Conservation (phyloP, 2,113 vertebrate genomes). For the Tamias sibiricus region DNA sequence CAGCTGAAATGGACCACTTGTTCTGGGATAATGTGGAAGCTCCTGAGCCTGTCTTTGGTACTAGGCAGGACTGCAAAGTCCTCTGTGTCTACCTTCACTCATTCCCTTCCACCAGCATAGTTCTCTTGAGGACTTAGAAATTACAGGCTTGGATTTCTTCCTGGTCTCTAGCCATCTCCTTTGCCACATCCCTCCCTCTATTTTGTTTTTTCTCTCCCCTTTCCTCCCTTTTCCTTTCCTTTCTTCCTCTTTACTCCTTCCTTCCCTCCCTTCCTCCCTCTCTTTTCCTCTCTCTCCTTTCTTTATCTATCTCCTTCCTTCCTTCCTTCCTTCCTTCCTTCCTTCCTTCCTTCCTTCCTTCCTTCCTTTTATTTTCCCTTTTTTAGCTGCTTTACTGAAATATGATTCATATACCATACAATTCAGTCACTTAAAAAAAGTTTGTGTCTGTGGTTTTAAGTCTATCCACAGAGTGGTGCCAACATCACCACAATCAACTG, state of each 20-base stretch:
- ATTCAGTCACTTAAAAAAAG: not conserved
- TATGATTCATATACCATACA: not conserved
- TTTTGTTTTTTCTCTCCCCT: no score
- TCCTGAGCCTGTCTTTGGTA: not conserved
- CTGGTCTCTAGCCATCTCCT: not conserved
- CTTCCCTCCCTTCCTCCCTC: not conserved
- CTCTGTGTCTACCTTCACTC: not conserved
- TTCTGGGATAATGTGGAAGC: not conserved
- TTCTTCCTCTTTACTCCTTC: no score
- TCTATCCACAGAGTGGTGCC: not conserved
- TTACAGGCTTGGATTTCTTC: not conserved
- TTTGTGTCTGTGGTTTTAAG: not conserved
- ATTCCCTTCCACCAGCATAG: not conserved
- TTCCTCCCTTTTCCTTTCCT: no score
- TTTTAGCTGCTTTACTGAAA: not conserved
- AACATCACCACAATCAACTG: not conserved
- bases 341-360: not conserved
- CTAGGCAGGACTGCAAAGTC: not conserved
- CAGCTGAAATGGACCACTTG: not conserved
- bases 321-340: no score
- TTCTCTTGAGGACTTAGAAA: not conserved
- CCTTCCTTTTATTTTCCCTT: not conserved
- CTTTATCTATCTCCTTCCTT: no score
- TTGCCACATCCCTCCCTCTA: accelerated
- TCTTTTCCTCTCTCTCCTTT: no score